Percentiles rank a stretch among this genome's conserved stretches.
Evolutionary conservation across 2,888 invertebrate genomes (phyloP).

Genomic region (Hypomecis atomaria): DNA sequence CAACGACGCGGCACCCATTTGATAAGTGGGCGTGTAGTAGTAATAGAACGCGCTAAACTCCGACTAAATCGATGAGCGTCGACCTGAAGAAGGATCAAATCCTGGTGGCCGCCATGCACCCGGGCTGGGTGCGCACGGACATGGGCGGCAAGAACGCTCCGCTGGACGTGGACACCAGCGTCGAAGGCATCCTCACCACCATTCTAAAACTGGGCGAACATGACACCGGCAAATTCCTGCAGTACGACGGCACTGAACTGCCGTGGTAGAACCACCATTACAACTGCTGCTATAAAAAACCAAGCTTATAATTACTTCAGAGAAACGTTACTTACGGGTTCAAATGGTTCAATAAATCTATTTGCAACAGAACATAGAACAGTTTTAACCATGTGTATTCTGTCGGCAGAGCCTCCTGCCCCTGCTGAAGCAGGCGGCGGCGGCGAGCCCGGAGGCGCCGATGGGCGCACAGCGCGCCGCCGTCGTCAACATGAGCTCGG

Average conservation of each 20-base stretch:
- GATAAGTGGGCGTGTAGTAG: neutral
- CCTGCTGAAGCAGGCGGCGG: constrained; percentile 88
- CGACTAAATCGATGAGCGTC: constrained; percentile 92
- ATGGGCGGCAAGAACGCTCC: constrained; percentile 94
- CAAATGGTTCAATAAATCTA: constrained; percentile 2
- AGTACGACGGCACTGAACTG: constrained; percentile 89
- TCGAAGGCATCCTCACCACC: constrained; percentile 87
- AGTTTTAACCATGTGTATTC: neutral
- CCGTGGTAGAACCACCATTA: constrained; percentile 87
- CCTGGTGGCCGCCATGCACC: constrained; percentile 90
- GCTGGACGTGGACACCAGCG: constrained; percentile 88
- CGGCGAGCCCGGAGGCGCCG: constrained; percentile 76
- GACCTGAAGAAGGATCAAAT: constrained; percentile 92
- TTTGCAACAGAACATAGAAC: neutral
- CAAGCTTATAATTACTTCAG: neutral
- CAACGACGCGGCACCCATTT: too few species aligned
- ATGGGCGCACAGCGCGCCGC: constrained; percentile 87
- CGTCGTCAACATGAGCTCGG: constrained; percentile 93
- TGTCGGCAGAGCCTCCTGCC: constrained; percentile 87
- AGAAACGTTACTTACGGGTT: neutral
- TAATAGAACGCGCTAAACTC: constrained; percentile 95
- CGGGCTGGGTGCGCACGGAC: constrained; percentile 96
- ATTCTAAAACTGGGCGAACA: constrained; percentile 85
- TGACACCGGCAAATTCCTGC: constrained; percentile 91
- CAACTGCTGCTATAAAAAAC: neutral